These are phyloP conservation scores for Dryococelus australis DNA, from an alignment of 2,888 invertebrate genomes.

Conservation along the genomic window DNA sequence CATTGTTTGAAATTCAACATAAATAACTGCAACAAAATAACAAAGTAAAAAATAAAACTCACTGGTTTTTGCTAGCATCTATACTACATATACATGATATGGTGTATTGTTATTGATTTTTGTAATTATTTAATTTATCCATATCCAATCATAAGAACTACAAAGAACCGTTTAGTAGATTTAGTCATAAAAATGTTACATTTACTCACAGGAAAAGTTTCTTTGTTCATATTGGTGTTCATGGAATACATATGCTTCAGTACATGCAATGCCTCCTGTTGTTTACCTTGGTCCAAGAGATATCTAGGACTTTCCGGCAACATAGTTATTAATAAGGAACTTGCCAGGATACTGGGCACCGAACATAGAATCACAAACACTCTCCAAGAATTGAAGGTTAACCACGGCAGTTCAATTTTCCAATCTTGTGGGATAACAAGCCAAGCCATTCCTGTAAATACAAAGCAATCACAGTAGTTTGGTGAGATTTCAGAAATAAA, in stretches of 20 bases:
- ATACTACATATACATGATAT: no score
- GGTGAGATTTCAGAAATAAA: background rate
- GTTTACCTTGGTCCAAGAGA: constrained; percentile 54
- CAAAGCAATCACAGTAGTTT: background rate
- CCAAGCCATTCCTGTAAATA: constrained; percentile 75
- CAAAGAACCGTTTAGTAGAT: no score
- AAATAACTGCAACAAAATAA: no score
- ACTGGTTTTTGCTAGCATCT: no score
- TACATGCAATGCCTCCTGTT: constrained; percentile 54
- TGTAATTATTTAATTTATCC: no score
- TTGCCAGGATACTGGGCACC: constrained; percentile 72
- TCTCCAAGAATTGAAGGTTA: constrained; percentile 67
- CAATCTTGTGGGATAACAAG: constrained; percentile 70
- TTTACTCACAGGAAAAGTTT: constrained; percentile 71
- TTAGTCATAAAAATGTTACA: background rate
- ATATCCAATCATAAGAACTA: no score
- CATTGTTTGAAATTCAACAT: no score
- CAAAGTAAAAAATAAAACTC: no score
- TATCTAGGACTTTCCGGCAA: constrained; percentile 60
- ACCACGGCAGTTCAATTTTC: constrained; percentile 50
- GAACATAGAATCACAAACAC: constrained; percentile 70
- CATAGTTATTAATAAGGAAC: constrained; percentile 61
- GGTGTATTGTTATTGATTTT: no score
- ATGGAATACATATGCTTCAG: constrained; percentile 54
- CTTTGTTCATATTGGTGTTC: constrained; percentile 58